phyloP scores from a whole-genome alignment of 2,113 vertebrate species.

The Lepus americanus region DNA sequence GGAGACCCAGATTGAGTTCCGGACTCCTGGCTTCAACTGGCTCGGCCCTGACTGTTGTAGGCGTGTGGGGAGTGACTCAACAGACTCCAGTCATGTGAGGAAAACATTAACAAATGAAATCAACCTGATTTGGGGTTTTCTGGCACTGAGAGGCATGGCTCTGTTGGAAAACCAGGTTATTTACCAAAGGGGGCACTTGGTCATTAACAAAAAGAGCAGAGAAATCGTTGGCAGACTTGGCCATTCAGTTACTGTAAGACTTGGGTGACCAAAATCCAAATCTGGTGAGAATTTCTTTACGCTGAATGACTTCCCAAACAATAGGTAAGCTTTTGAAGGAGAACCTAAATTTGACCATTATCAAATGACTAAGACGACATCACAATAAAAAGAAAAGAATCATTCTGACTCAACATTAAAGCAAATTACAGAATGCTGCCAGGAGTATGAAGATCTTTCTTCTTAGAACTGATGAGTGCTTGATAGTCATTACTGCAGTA shows the following conservation, averaged over 20 bases:
- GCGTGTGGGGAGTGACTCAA: too few relatives aligned
- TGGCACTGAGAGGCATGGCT: constrained; percentile 79
- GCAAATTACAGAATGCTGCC: neutral
- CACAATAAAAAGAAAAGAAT: constrained; percentile 44
- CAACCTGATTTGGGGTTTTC: constrained; percentile 81
- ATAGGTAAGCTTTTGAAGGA: constrained; percentile 13
- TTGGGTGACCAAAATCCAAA: constrained; percentile 61
- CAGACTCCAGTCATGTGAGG: constrained; percentile 67
- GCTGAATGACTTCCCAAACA: constrained; percentile 42
- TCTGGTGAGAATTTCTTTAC: constrained; percentile 43
- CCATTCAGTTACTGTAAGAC: constrained; percentile 79
- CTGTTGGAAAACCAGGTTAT: constrained; percentile 87
- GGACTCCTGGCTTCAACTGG: too few relatives aligned
- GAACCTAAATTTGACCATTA: constrained; percentile 22
- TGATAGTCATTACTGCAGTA: neutral
- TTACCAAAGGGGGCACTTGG: constrained; percentile 82
- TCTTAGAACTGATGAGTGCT: neutral
- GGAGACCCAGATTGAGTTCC: too few relatives aligned
- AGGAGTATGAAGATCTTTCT: constrained; percentile 43
- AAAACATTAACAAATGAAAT: constrained; percentile 84
- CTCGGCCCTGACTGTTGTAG: too few relatives aligned
- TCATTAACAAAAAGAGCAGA: constrained; percentile 86
- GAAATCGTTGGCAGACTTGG: constrained; percentile 83
- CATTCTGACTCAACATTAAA: neutral
- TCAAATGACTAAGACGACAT: constrained; percentile 35